Percentiles rank a stretch among this genome's conserved stretches.
These are phyloP conservation scores for Rhagonycha lutea DNA, from an alignment of 2,888 invertebrate genomes.

Conservation along the genomic window DNA sequence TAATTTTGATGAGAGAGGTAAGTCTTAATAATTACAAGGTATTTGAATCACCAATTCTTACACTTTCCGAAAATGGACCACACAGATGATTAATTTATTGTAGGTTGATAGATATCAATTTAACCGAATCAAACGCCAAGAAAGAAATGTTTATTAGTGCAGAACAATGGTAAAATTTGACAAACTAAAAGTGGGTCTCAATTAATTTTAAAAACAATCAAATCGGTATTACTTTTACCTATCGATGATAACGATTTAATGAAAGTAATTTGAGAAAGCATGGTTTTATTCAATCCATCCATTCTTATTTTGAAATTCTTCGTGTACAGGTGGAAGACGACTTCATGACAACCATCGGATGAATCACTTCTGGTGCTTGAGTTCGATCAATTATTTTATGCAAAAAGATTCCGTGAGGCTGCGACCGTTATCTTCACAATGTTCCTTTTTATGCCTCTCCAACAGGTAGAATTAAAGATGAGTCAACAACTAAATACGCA, in stretches of 20 bases:
- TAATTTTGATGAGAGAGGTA: background rate
- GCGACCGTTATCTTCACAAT: background rate
- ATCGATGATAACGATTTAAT: background rate
- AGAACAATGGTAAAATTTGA: background rate
- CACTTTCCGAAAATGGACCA: background rate
- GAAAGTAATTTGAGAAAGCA: conserved; percentile 2
- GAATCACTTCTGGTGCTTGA: background rate
- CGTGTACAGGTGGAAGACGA: background rate
- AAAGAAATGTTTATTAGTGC: background rate
- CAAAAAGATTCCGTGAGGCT: background rate
- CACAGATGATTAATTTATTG: too few species aligned
- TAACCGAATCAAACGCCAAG: background rate
- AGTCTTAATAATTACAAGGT: background rate
- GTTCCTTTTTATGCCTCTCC: background rate
- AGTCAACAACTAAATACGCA: conserved; percentile 1
- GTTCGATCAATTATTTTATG: background rate
- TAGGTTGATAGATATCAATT: background rate
- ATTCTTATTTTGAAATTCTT: background rate
- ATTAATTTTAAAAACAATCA: background rate
- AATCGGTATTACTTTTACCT: background rate
- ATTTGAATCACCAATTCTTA: background rate
- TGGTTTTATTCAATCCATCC: background rate
- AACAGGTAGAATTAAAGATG: conserved; percentile 1
- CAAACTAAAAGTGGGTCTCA: background rate
- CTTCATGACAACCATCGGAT: background rate